These are phyloP conservation scores for Bolborhynchus lineola DNA, from an alignment of 2,113 vertebrate species.

Conservation along the genomic window DNA sequence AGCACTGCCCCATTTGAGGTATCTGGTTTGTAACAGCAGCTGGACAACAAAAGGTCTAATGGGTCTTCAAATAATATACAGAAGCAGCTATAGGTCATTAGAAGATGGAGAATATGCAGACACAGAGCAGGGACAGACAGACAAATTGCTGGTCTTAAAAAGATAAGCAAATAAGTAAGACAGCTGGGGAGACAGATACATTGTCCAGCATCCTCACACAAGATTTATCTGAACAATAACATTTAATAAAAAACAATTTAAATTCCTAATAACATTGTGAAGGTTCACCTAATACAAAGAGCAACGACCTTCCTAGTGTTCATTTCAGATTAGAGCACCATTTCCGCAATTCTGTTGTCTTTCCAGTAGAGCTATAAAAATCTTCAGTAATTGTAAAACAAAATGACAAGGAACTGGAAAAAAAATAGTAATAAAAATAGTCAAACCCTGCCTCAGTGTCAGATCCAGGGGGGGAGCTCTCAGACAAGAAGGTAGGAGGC, in stretches of 20 bases:
- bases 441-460: neutral
- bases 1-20: neutral
- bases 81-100: conserved; percentile 43
- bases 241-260: conserved; percentile 54
- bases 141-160: neutral
- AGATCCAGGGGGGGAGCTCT: neutral
- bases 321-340: conserved; percentile 45
- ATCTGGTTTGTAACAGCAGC: conserved; percentile 12
- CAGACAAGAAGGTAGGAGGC: neutral
- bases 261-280: conserved; percentile 24
- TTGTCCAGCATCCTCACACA: conserved; percentile 10
- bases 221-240: conserved; percentile 59
- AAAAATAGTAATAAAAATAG: neutral
- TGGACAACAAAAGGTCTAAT: conserved; percentile 35
- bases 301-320: conserved; percentile 14
- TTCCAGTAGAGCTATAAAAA: conserved; percentile 53
- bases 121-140: conserved; percentile 1
- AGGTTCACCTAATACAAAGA: conserved; percentile 52
- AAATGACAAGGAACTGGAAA: neutral
- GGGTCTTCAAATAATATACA: conserved; percentile 47
- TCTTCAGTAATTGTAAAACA: conserved; percentile 44
- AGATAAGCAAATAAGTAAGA: neutral
- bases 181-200: neutral
- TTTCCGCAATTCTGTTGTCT: conserved; percentile 35
- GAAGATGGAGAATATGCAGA: neutral